A percentile compares a stretch with the other conserved stretches of the same genome.
phyloP scores from a whole-genome alignment of 2,797 vertebrate genomes.

The Paguma larvata region DNA sequence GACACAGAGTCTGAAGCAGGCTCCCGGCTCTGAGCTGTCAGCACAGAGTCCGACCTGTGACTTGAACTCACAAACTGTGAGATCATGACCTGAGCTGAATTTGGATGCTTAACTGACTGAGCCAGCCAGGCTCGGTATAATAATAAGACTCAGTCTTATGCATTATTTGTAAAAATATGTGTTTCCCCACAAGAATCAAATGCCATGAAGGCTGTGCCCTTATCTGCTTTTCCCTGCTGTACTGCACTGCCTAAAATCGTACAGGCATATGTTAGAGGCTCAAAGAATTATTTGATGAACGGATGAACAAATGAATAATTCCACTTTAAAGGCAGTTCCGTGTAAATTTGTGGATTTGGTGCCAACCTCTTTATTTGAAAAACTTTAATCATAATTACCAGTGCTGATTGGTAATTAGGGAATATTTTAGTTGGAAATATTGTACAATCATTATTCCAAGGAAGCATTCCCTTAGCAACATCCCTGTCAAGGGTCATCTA shows the following conservation, averaged over 20 bases:
- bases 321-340: not conserved
- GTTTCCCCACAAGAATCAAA: not conserved
- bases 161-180: slow-evolving; percentile 5
- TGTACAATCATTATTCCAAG: slow-evolving; percentile 47
- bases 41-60: too few relatives aligned
- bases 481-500: slow-evolving; percentile 26
- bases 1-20: too few relatives aligned
- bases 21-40: too few relatives aligned
- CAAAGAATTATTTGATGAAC: not conserved
- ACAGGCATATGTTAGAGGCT: not conserved
- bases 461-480: slow-evolving; percentile 32
- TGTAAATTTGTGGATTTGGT: slow-evolving; percentile 25
- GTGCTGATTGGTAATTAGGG: slow-evolving; percentile 31
- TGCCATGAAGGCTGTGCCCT: not conserved
- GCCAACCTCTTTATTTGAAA: slow-evolving; percentile 17
- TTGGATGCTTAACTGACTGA: too few relatives aligned
- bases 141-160: too few relatives aligned
- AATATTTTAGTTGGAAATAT: slow-evolving; percentile 56
- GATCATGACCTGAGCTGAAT: too few relatives aligned
- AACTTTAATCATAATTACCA: slow-evolving; percentile 28
- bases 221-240: not conserved
- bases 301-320: not conserved
- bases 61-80: too few relatives aligned
- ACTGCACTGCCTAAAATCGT: not conserved
- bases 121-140: too few relatives aligned